Percentiles rank a stretch among this genome's conserved stretches.
phyloP scores from a whole-genome alignment of 1,140 invertebrate genomes.

The Drosophila leontia region DNA sequence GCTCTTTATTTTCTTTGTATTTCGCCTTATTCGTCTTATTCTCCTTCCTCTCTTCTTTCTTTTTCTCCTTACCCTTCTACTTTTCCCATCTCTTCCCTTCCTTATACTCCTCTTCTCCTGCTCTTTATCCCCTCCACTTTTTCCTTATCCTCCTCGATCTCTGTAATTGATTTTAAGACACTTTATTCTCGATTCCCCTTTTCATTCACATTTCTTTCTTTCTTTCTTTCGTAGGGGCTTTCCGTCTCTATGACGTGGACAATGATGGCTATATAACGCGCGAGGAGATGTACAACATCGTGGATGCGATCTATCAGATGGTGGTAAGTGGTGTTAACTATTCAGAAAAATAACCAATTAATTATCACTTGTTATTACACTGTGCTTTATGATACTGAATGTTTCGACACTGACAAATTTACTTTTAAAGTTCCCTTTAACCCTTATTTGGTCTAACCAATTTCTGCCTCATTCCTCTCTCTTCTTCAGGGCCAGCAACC shows the following conservation, averaged over 20 bases:
- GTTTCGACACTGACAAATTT: neutral
- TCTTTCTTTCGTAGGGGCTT: slow-evolving; percentile 91
- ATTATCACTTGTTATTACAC: neutral
- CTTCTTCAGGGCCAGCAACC: slow-evolving; percentile 92
- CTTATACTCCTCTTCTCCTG: too few relatives aligned
- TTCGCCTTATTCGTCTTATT: neutral
- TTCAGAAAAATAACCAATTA: neutral
- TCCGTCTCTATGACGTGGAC: slow-evolving; percentile 98
- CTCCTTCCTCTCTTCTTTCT: too few relatives aligned
- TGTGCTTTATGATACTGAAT: neutral
- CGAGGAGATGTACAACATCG: slow-evolving; percentile 99
- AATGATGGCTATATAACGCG: slow-evolving; percentile 99
- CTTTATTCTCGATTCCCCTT: slow-evolving; percentile 11
- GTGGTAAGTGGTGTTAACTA: slow-evolving; percentile 89
- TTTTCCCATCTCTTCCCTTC: too few relatives aligned
- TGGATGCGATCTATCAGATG: slow-evolving; percentile 99
- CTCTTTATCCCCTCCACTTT: too few relatives aligned
- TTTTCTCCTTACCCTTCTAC: too few relatives aligned
- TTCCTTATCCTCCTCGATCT: neutral
- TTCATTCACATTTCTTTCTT: too few relatives aligned
- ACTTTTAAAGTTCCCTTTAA: neutral
- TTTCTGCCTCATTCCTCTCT: neutral
- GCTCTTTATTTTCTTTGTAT: too few relatives aligned
- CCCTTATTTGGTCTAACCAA: neutral
- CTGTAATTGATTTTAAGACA: neutral